Conservation (phyloP, 2,113 vertebrate species). For the Aspiorhynchus laticeps region DNA sequence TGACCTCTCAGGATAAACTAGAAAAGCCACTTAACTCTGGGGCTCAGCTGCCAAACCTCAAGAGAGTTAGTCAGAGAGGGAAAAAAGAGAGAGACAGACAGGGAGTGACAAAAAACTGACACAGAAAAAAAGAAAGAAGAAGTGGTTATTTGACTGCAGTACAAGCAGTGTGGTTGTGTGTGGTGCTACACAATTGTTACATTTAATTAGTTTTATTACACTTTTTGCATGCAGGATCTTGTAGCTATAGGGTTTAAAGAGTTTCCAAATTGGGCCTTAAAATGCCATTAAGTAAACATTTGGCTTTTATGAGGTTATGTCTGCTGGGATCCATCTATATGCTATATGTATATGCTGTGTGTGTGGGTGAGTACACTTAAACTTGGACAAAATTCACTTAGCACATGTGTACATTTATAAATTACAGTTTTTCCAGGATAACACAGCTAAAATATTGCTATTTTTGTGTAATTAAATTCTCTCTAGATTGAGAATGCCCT, state of each 20-base stretch:
- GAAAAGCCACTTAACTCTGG: constrained; percentile 79
- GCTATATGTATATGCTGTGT: neutral
- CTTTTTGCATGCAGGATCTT: neutral
- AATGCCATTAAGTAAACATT: neutral
- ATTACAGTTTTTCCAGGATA: neutral
- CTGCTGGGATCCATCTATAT: neutral
- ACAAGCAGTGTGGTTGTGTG: constrained; percentile 48
- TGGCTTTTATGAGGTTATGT: neutral
- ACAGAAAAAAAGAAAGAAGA: constrained; percentile 44
- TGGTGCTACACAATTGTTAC: constrained; percentile 32
- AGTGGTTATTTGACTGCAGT: constrained; percentile 61
- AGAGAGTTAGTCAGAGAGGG: constrained; percentile 63
- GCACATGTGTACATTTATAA: neutral
- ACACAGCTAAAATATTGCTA: neutral
- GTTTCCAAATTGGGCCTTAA: neutral
- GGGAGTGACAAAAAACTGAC: constrained; percentile 58
- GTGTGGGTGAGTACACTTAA: neutral
- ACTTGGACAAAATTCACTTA: neutral
- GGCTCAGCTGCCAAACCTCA: constrained; percentile 72
- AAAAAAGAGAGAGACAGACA: constrained; percentile 35
- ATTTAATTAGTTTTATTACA: neutral
- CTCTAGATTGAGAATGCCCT: neutral
- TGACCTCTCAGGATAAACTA: constrained; percentile 82
- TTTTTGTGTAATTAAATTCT: neutral
- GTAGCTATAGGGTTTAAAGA: neutral